Percentiles rank a stretch among this genome's conserved stretches.
phyloP scores from a whole-genome alignment of 2,888 invertebrate species.

The Ectemnius cavifrons region DNA sequence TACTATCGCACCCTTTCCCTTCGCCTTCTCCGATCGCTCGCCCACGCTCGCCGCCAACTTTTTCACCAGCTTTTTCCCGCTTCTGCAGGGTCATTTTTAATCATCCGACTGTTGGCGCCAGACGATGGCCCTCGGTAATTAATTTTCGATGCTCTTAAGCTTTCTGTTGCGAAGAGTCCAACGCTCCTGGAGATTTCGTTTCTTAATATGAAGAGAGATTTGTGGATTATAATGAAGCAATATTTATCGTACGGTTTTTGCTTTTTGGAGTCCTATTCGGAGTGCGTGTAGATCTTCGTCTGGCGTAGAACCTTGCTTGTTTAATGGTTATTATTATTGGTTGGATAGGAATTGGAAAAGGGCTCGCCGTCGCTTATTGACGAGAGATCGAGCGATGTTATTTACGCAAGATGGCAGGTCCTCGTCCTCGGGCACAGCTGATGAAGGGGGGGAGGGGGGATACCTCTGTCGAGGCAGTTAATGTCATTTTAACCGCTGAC shows the following conservation, averaged over 20 bases:
- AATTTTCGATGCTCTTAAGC: slow-evolving; percentile 36
- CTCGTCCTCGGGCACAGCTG: slow-evolving; percentile 6
- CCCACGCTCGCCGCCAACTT: slow-evolving; percentile 37
- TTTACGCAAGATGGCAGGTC: slow-evolving; percentile 12
- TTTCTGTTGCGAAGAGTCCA: neutral
- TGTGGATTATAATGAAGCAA: too few species aligned
- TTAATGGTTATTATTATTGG: too few species aligned
- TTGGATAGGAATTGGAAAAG: slow-evolving; percentile 4
- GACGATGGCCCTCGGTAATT: slow-evolving; percentile 48
- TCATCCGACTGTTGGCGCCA: slow-evolving; percentile 59
- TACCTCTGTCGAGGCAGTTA: slow-evolving; percentile 67
- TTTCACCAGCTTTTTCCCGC: slow-evolving; percentile 52
- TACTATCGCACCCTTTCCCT: slow-evolving; percentile 28
- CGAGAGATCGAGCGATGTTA: slow-evolving; percentile 14
- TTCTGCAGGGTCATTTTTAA: slow-evolving; percentile 61
- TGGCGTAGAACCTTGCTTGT: too few species aligned
- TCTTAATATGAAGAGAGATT: too few species aligned
- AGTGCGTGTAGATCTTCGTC: too few species aligned
- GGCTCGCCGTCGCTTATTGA: neutral
- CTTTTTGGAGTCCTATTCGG: too few species aligned
- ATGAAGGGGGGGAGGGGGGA: slow-evolving; percentile 32
- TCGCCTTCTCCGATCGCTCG: slow-evolving; percentile 29
- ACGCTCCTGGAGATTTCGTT: too few species aligned
- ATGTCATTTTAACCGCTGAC: slow-evolving; percentile 69
- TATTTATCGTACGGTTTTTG: too few species aligned